Conservation (phyloP, 2,797 vertebrate species). For the Spea hammondii region DNA sequence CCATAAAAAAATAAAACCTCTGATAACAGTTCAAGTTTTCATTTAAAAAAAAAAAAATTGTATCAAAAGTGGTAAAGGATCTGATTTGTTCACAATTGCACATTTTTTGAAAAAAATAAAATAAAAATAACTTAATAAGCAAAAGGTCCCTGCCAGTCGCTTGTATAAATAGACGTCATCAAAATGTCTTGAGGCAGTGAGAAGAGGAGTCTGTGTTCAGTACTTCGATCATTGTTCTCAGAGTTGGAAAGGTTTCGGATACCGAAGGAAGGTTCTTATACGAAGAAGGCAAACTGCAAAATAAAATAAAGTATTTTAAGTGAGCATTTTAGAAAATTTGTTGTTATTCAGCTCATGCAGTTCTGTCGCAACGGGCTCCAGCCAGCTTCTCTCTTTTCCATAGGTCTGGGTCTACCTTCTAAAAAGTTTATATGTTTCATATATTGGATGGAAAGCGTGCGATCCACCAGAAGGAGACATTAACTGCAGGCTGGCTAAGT, state of each 20-base stretch:
- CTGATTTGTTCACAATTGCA: conserved; percentile 55
- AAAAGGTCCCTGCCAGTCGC: conserved; percentile 59
- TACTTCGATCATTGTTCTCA: conserved; percentile 91
- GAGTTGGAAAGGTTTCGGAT: conserved; percentile 87
- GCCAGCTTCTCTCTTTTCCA: too few relatives aligned
- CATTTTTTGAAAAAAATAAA: conserved; percentile 39
- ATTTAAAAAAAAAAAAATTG: conserved; percentile 57
- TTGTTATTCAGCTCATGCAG: too few relatives aligned
- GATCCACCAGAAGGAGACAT: too few relatives aligned
- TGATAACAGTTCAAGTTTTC: conserved; percentile 59
- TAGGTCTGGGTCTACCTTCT: too few relatives aligned
- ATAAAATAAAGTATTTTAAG: conserved; percentile 20
- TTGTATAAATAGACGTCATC: conserved; percentile 60
- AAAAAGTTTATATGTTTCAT: too few relatives aligned
- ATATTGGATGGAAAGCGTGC: too few relatives aligned
- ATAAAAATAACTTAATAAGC: conserved; percentile 66
- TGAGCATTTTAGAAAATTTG: too few relatives aligned
- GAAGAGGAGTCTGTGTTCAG: conserved; percentile 89
- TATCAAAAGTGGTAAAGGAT: conserved; percentile 60
- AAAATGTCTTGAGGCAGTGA: conserved; percentile 84
- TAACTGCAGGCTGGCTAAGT: too few relatives aligned
- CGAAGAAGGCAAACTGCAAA: conserved; percentile 81
- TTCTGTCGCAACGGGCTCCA: too few relatives aligned
- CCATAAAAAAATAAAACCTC: conserved; percentile 35
- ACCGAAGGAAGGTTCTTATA: conserved; percentile 91